A percentile compares a stretch with the other conserved stretches of the same genome.
These are phyloP conservation scores for Caenorhabditis briggsae DNA, from an alignment of 1,140 invertebrate genomes.

Conservation along the genomic window DNA sequence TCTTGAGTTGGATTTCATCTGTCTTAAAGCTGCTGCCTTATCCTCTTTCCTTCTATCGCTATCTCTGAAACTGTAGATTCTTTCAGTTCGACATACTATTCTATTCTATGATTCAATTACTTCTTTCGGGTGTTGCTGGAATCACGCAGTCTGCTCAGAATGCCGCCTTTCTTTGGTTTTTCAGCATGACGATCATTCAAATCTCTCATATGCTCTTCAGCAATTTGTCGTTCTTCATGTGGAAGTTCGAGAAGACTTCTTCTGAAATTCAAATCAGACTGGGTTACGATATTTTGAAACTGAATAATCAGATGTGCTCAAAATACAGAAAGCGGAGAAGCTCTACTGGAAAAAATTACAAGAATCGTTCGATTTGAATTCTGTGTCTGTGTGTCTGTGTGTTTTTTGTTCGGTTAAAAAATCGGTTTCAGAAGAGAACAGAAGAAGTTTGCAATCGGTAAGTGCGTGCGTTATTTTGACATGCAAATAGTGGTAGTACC, in stretches of 20 bases:
- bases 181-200: conserved; percentile 64
- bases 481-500: conserved; percentile 17
- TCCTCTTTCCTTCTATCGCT: conserved; percentile 49
- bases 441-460: conserved; percentile 30
- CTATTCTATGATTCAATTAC: conserved; percentile 30
- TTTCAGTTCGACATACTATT: conserved; percentile 10
- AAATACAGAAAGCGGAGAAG: conserved; percentile 54
- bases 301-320: conserved; percentile 44
- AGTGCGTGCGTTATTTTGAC: conserved; percentile 10
- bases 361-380: neutral
- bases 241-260: conserved; percentile 71
- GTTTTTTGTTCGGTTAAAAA: neutral
- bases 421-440: neutral
- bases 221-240: conserved; percentile 71
- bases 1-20: conserved; percentile 61
- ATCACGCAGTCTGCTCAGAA: conserved; percentile 64
- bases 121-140: conserved; percentile 64
- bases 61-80: conserved; percentile 51
- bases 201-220: conserved; percentile 74
- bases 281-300: neutral
- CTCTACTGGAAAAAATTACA: conserved; percentile 32
- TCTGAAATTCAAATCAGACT: conserved; percentile 69
- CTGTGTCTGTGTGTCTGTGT: neutral
- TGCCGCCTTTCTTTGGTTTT: conserved; percentile 64
- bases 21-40: conserved; percentile 50